Evolutionary conservation across 2,113 vertebrate species (phyloP), one percentile per base, ranked within the genome.

Genomic region (Cercopithecus mona): DNA sequence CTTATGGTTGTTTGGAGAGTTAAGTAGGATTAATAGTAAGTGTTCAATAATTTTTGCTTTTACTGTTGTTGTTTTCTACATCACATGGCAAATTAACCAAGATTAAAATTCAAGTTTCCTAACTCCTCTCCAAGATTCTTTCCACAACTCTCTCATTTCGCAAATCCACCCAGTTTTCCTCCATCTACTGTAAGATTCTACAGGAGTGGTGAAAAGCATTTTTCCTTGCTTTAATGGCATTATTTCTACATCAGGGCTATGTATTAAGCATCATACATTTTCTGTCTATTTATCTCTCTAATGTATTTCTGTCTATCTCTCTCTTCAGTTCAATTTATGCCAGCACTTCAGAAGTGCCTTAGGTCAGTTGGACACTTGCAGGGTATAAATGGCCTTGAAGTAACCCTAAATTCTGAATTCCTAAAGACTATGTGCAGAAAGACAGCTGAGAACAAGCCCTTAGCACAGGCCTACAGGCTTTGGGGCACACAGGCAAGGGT

Each of bases 381-480:
- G 40, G 0, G 4, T 68, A 22, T 5, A 61, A 8, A 61, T 55
- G 40, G 1, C 50, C 4, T 3, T 7, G 40, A 35, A 11, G 32
- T n/a, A 25, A 48, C 0, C 18, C 85, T 75, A 45, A 80, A 59
- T 66, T n/a, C 61, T 13, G 61, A 57, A 55, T 85, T 73, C 55
- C 85, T 79, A 81, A 78, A 52, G 32, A 40, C 2, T 27, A 57
- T 50, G 2, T 38, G 35, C 4, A 40, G 73, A 55, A 70, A 27
- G 75, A 59, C 3, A 14, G n/a, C 38, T 57, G 68, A 59, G 76
- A 83, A 68, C 22, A 3, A 50, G 27, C 50, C 27, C 2, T 52
- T 35, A 23, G 73, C 59, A 20, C 50, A 70, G 91, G 17, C 3
- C 50, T 17, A 0, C 3, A 55, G 45, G 1, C 14, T 52, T 20